These are phyloP conservation scores for Cotesia vestalis DNA, from an alignment of 1,140 invertebrate genomes.

Conservation along the genomic window DNA sequence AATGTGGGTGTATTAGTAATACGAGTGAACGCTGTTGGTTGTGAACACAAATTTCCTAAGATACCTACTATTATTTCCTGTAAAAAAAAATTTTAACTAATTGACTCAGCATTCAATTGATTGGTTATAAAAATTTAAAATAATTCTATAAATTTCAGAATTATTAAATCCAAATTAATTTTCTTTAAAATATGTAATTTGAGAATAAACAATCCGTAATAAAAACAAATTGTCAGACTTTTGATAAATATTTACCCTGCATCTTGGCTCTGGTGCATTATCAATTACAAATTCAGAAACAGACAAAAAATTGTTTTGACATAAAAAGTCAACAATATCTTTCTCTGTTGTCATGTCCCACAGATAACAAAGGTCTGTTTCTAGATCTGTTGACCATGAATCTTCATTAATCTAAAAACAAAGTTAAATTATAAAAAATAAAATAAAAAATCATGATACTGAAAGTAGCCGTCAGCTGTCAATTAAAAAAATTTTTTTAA, in stretches of 20 bases:
- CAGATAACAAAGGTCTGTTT: constrained; percentile 76
- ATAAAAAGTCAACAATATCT: constrained; percentile 74
- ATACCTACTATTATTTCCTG: constrained; percentile 79
- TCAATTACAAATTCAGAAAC: constrained; percentile 65
- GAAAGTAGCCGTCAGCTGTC: no score
- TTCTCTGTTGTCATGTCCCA: constrained; percentile 82
- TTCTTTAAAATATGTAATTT: no score
- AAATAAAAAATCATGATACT: neutral
- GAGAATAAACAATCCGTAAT: no score
- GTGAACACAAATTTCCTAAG: constrained; percentile 76
- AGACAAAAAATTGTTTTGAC: constrained; percentile 72
- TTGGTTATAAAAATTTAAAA: neutral
- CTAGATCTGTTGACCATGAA: constrained; percentile 67
- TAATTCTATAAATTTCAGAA: no score
- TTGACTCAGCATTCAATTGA: neutral
- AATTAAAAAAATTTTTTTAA: no score
- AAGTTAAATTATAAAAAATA: neutral
- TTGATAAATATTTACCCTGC: constrained; percentile 59
- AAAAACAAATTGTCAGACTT: no score
- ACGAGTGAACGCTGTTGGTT: constrained; percentile 61
- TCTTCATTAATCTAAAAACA: constrained; percentile 57
- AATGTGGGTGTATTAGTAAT: constrained; percentile 62
- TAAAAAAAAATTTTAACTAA: constrained; percentile 36
- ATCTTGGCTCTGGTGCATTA: constrained; percentile 65
- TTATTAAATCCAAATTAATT: no score